phyloP scores from a whole-genome alignment of 2,113 vertebrate genomes.

The Paraplagusia blochii region DNA sequence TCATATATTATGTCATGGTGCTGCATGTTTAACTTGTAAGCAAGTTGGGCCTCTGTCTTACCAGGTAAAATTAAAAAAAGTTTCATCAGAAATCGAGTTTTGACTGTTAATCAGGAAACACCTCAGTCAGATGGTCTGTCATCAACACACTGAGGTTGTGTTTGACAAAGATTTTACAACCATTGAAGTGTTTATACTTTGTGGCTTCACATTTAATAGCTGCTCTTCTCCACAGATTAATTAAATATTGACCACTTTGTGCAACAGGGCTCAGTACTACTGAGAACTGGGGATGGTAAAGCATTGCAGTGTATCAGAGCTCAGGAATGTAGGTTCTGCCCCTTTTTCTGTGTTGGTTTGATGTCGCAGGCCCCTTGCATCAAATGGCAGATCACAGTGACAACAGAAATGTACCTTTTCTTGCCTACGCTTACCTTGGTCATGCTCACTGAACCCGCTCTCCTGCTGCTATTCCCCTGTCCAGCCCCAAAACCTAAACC shows the following conservation, averaged over 20 bases:
- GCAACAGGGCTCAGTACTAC: constrained; percentile 5
- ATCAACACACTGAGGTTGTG: no score
- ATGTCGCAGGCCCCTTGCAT: constrained; percentile 6
- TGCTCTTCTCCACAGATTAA: background rate
- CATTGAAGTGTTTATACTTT: background rate
- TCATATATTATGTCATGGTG: background rate
- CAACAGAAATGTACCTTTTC: background rate
- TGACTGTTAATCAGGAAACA: no score
- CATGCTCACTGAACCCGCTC: constrained; percentile 21
- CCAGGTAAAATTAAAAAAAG: no score
- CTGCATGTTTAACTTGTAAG: no score
- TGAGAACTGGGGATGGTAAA: constrained; percentile 37
- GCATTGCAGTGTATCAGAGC: constrained; percentile 32
- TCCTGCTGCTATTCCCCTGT: background rate
- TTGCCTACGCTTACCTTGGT: background rate
- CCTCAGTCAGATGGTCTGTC: no score
- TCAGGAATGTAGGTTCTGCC: constrained; percentile 10
- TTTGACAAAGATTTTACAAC: background rate
- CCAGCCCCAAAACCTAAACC: background rate
- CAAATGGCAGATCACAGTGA: constrained; percentile 11
- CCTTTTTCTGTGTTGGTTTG: constrained; percentile 34
- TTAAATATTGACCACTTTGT: background rate
- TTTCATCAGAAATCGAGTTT: no score
- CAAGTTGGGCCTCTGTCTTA: no score
- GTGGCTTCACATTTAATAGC: background rate